phyloP scores from a whole-genome alignment of 2,888 invertebrate genomes.

The Andrena trimmerana region DNA sequence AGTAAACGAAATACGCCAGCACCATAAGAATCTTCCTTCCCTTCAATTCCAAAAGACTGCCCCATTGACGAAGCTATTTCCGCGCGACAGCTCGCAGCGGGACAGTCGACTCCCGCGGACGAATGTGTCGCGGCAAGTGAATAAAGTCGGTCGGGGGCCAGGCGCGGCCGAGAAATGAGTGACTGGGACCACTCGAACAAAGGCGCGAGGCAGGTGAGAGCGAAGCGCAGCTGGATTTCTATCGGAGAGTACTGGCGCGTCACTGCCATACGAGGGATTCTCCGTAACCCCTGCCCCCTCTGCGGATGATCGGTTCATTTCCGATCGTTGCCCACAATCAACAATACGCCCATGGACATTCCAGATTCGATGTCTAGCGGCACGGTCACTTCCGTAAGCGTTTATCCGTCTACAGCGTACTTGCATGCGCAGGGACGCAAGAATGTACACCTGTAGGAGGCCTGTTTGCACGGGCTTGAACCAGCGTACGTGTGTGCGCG shows the following conservation, averaged over 20 bases:
- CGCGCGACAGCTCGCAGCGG: neutral
- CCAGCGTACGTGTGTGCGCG: neutral
- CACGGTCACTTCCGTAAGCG: conserved; percentile 55
- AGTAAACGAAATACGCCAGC: neutral
- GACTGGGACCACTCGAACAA: neutral
- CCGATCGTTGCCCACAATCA: conserved; percentile 77
- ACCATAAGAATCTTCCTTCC: neutral
- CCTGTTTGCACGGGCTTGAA: conserved; percentile 5
- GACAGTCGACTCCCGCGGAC: neutral
- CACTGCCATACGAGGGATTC: conserved; percentile 70
- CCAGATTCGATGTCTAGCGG: conserved; percentile 64
- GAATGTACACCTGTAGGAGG: conserved; percentile 3
- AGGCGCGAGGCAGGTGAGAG: conserved; percentile 7
- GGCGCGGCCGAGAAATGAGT: conserved; percentile 4
- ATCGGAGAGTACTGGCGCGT: conserved; percentile 65
- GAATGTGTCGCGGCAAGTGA: conserved; percentile 24
- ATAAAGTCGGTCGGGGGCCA: conserved; percentile 30
- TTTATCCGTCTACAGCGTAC: conserved; percentile 43
- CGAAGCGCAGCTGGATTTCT: conserved; percentile 61
- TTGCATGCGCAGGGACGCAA: neutral
- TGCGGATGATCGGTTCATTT: conserved; percentile 79
- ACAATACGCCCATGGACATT: conserved; percentile 71
- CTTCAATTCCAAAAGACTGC: neutral
- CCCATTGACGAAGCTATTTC: neutral
- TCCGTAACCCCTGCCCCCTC: conserved; percentile 40